Conservation (phyloP, 1,140 invertebrate genomes). For the Polypedilum vanderplanki region DNA sequence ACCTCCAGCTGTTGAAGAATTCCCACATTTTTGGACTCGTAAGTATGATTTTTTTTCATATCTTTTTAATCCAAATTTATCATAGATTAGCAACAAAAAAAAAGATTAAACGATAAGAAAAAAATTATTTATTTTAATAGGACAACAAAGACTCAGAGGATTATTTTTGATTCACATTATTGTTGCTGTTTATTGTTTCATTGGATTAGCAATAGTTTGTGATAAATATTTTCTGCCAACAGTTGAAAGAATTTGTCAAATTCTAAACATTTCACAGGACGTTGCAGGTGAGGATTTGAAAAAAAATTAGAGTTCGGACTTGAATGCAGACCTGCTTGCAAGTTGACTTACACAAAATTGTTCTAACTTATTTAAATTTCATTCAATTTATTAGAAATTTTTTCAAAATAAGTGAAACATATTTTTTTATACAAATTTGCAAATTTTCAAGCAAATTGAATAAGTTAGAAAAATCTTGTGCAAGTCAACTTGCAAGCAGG, state of each 20-base stretch:
- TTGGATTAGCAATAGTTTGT: slow-evolving; percentile 71
- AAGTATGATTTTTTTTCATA: not conserved
- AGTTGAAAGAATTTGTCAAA: slow-evolving; percentile 70
- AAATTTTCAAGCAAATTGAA: no score
- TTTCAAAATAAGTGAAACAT: no score
- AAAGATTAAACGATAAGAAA: no score
- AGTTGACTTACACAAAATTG: no score
- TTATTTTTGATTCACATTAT: slow-evolving; percentile 66
- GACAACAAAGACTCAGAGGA: slow-evolving; percentile 55
- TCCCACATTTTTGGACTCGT: not conserved
- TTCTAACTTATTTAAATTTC: no score
- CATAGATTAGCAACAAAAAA: no score
- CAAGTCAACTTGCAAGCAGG: no score
- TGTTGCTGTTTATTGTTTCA: slow-evolving; percentile 70
- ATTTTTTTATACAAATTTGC: no score
- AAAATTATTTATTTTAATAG: slow-evolving; percentile 45
- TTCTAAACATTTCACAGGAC: slow-evolving; percentile 59
- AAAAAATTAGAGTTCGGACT: no score
- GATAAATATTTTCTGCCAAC: slow-evolving; percentile 80
- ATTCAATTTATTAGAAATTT: no score
- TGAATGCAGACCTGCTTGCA: no score
- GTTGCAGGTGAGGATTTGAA: not conserved
- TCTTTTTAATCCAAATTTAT: not conserved
- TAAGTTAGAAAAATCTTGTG: no score
- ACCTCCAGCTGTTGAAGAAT: not conserved